Percentiles rank a stretch among this genome's conserved stretches.
phyloP scores from a whole-genome alignment of 2,797 vertebrate species.

The Telmatherina bonti region DNA sequence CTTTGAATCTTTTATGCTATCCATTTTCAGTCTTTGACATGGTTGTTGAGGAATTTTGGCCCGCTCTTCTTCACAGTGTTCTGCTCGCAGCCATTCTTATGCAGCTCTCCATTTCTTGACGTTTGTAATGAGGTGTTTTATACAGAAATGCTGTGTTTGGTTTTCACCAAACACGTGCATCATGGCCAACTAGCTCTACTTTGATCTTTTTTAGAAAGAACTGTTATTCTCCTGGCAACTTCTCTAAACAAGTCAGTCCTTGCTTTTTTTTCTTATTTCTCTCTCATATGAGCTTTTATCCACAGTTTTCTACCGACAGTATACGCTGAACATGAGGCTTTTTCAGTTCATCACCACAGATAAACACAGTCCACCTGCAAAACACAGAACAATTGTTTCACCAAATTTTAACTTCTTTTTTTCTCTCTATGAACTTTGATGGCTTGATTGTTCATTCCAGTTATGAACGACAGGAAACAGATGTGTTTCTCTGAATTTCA shows the following conservation, averaged over 20 bases:
- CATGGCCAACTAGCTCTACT: not conserved
- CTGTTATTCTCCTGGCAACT: too few species aligned
- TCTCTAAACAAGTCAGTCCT: not conserved
- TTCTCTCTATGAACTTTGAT: not conserved
- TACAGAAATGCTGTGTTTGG: not conserved
- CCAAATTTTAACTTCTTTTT: not conserved
- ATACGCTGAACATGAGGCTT: not conserved
- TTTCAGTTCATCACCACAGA: not conserved
- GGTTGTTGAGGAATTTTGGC: not conserved
- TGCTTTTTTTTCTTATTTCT: not conserved
- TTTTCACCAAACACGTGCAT: too few species aligned
- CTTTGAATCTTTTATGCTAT: too few species aligned
- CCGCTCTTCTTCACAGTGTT: not conserved
- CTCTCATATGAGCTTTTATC: not conserved
- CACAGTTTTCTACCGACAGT: not conserved
- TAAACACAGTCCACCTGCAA: too few species aligned
- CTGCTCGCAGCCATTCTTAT: not conserved
- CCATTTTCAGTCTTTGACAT: not conserved
- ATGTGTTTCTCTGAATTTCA: not conserved
- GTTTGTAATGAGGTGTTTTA: not conserved
- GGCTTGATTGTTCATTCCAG: not conserved
- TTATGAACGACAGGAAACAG: constrained; percentile 10
- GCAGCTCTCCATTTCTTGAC: not conserved
- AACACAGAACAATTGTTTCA: not conserved
- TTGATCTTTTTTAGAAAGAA: not conserved